These are phyloP conservation scores for Ophiodon elongatus DNA, from an alignment of 2,113 vertebrate species.

Conservation along the genomic window DNA sequence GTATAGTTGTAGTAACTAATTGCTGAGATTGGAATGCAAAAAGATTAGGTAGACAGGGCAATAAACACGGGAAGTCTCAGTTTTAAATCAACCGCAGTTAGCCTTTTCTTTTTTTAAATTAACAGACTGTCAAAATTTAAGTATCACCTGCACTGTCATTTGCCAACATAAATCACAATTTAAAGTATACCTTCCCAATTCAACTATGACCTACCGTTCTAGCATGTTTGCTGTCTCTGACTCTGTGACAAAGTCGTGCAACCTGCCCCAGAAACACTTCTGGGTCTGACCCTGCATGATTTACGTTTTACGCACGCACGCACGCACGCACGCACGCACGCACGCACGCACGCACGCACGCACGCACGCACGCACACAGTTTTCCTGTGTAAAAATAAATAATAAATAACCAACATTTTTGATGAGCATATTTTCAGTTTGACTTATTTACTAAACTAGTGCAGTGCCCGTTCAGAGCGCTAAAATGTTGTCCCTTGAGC, in stretches of 20 bases:
- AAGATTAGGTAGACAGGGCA: background rate
- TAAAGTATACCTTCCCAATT: background rate
- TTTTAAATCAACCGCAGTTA: background rate
- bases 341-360: too few species aligned
- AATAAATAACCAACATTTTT: too few species aligned
- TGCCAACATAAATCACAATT: background rate
- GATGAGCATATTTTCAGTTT: too few species aligned
- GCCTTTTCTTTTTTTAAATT: background rate
- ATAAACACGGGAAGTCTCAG: background rate
- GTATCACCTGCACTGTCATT: background rate
- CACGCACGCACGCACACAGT: background rate
- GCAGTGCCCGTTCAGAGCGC: too few species aligned
- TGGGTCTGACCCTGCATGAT: conserved; percentile 43
- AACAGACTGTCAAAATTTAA: too few species aligned
- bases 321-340: background rate
- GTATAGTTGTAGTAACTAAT: background rate
- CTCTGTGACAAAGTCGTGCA: conserved; percentile 53
- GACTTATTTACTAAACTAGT: too few species aligned
- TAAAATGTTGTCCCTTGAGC: conserved; percentile 36
- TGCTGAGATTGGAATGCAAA: background rate
- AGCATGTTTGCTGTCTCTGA: conserved; percentile 50
- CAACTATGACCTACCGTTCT: background rate
- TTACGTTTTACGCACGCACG: conserved; percentile 20
- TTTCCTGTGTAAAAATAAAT: too few species aligned
- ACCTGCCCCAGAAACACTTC: conserved; percentile 52